Conservation (phyloP, 2,797 vertebrate genomes). For the Odontamblyopus lacepedii region DNA sequence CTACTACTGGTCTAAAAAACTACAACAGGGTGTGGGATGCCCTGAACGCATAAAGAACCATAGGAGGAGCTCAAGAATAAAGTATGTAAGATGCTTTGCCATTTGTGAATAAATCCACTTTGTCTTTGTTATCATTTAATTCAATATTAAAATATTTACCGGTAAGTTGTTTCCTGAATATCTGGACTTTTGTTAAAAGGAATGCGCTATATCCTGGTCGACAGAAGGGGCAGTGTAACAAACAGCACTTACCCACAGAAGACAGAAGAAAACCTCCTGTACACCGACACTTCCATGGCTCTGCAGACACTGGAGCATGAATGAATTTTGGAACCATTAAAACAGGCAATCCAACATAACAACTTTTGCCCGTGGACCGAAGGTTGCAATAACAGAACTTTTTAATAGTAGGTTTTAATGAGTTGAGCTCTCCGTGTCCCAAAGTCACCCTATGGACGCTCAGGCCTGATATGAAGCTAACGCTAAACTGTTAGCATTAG, state of each 20-base stretch:
- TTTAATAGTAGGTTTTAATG: background rate
- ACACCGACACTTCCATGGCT: too few relatives aligned
- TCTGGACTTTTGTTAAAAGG: background rate
- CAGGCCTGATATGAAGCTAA: background rate
- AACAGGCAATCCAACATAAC: background rate
- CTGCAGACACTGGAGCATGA: background rate
- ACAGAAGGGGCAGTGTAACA: background rate
- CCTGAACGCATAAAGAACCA: too few relatives aligned
- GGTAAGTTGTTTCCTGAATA: background rate
- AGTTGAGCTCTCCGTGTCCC: background rate
- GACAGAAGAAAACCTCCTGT: background rate
- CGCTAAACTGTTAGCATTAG: conserved; percentile 34
- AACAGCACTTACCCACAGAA: too few relatives aligned
- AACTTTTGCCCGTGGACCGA: background rate
- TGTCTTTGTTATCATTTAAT: background rate
- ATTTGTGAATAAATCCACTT: background rate
- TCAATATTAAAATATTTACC: background rate
- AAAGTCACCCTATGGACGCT: background rate
- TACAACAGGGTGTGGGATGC: too few relatives aligned
- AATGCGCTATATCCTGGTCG: background rate
- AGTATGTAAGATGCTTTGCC: too few relatives aligned
- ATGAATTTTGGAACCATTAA: background rate
- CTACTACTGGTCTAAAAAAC: too few relatives aligned
- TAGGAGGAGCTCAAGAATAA: too few relatives aligned
- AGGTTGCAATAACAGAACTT: background rate